These are phyloP conservation scores for Ardeotis arabs DNA, from an alignment of 2,113 vertebrate species.

Conservation along the genomic window DNA sequence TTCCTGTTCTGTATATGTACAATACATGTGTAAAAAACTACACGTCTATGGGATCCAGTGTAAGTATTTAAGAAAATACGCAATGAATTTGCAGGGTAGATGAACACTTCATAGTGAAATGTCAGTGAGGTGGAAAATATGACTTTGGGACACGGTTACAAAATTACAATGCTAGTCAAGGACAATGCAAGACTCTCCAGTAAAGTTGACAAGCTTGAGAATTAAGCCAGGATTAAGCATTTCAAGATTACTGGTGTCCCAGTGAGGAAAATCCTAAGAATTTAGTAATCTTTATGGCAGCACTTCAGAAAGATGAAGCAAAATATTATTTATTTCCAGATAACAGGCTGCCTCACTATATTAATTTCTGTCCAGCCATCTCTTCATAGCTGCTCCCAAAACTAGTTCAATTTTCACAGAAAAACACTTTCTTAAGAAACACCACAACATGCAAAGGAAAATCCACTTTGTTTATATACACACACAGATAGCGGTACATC, in stretches of 20 bases:
- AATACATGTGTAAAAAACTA: not conserved
- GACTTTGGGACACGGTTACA: not conserved
- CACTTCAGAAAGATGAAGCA: conserved; percentile 26
- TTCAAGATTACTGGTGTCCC: conserved; percentile 45
- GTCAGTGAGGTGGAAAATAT: conserved; percentile 27
- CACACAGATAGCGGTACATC: not conserved
- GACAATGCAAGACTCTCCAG: conserved; percentile 25
- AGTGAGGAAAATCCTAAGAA: conserved; percentile 30
- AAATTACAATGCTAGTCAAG: conserved; percentile 52
- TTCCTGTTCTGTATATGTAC: not conserved
- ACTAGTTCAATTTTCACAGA: not conserved
- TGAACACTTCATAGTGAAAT: not conserved
- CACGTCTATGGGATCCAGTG: not conserved
- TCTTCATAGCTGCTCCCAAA: not conserved
- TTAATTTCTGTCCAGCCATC: not conserved
- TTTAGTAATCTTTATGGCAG: conserved; percentile 32
- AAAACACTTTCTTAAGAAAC: not conserved
- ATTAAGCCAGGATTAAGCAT: conserved; percentile 63
- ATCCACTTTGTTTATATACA: not conserved
- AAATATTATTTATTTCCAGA: not conserved
- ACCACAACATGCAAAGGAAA: not conserved
- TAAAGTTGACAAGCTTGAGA: conserved; percentile 48
- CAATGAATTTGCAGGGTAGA: not conserved
- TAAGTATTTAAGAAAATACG: not conserved
- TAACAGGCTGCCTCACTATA: not conserved